Conservation (phyloP, 2,797 vertebrate species). For the Muraenolepis orangiensis region DNA sequence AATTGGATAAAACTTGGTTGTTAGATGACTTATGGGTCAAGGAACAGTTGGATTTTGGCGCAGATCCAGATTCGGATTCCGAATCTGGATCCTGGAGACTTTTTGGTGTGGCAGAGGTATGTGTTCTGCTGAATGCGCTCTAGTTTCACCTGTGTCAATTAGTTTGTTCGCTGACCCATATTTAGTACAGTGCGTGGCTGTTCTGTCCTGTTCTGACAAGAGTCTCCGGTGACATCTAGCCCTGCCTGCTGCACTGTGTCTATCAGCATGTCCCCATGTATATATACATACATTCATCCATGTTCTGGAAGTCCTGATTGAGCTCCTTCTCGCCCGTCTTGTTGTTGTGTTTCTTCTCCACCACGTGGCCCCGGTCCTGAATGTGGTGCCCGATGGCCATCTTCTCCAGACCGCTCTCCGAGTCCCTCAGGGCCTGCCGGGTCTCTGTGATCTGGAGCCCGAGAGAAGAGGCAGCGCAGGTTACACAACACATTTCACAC, state of each 20-base stretch:
- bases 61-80: too few relatives aligned
- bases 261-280: slow-evolving; percentile 9
- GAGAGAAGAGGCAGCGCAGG: neutral
- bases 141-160: neutral
- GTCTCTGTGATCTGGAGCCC: slow-evolving; percentile 86
- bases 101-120: too few relatives aligned
- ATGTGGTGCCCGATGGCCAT: slow-evolving; percentile 93
- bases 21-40: too few relatives aligned
- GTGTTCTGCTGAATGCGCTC: too few relatives aligned
- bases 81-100: too few relatives aligned
- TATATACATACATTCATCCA: slow-evolving; percentile 89
- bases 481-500: neutral
- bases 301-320: slow-evolving; percentile 90
- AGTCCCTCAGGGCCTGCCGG: slow-evolving; percentile 81
- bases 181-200: neutral
- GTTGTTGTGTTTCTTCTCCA: slow-evolving; percentile 84
- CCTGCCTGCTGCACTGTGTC: neutral
- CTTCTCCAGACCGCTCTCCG: slow-evolving; percentile 88
- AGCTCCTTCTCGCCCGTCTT: slow-evolving; percentile 88
- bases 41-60: too few relatives aligned
- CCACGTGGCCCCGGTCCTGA: slow-evolving; percentile 84
- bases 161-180: neutral
- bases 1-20: too few relatives aligned
- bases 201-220: neutral
- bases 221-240: neutral